phyloP scores from a whole-genome alignment of 2,797 vertebrate genomes.

The Peromyscus eremicus region DNA sequence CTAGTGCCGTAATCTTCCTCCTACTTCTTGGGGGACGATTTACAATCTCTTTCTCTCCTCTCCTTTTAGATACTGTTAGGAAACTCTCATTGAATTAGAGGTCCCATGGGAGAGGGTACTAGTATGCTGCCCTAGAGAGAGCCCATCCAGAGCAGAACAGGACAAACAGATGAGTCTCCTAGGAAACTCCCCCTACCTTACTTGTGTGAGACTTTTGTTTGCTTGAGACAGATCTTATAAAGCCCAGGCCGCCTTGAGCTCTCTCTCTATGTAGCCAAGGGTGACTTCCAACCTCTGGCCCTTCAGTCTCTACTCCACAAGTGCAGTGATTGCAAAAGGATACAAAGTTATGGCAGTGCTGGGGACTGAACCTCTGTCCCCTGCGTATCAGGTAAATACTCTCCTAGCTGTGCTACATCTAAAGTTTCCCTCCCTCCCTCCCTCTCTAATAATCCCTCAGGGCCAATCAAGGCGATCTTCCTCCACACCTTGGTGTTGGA shows the following conservation, averaged over 20 bases:
- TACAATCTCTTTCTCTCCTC: background rate
- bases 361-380: background rate
- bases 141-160: background rate
- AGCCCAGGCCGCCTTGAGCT: background rate
- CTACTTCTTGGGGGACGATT: background rate
- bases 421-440: background rate
- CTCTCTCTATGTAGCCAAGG: background rate
- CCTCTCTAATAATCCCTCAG: background rate
- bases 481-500: background rate
- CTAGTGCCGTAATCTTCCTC: constrained; percentile 16
- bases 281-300: background rate
- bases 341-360: too few species aligned
- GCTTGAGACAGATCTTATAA: background rate
- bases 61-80: background rate
- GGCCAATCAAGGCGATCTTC: background rate
- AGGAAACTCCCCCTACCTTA: background rate
- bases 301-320: too few species aligned
- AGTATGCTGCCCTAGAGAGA: background rate
- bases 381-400: background rate
- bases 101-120: background rate
- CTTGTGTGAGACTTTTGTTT: background rate
- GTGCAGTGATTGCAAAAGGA: too few species aligned
- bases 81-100: background rate
- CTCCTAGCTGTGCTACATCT: background rate
- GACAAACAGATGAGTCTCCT: background rate